A percentile compares a stretch with the other conserved stretches of the same genome.
These are phyloP conservation scores for Turritopsis dohrnii DNA, from an alignment of 30 jellyfish, hydroid and myxozoan genomes.

Conservation along the genomic window DNA sequence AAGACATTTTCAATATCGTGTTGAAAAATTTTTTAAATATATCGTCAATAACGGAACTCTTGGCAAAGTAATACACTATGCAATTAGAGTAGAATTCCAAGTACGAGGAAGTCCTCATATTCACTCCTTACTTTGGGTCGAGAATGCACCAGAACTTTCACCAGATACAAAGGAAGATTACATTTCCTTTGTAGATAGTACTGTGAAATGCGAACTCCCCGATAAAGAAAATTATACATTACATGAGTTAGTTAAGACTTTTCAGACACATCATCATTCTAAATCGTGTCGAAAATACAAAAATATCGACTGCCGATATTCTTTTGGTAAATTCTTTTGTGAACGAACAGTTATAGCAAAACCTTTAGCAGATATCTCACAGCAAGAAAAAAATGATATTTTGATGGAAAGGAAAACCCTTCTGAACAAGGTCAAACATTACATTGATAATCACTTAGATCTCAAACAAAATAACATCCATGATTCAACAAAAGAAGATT, in stretches of 20 bases:
- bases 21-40: constrained; percentile 27
- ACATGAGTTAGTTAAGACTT: constrained; percentile 17
- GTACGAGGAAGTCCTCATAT: constrained; percentile 33
- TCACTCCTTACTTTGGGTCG: constrained; percentile 35
- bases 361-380: too few relatives aligned
- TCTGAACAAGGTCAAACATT: too few relatives aligned
- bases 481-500: too few relatives aligned
- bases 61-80: constrained; percentile 33
- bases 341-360: too few relatives aligned
- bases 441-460: too few relatives aligned
- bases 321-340: too few relatives aligned
- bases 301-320: too few relatives aligned
- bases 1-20: constrained; percentile 44
- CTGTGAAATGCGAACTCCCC: constrained; percentile 4
- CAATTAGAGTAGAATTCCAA: constrained; percentile 35
- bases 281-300: constrained; percentile 25
- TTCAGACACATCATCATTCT: constrained; percentile 19
- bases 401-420: too few relatives aligned
- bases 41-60: constrained; percentile 22
- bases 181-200: constrained; percentile 5
- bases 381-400: too few relatives aligned
- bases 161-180: constrained; percentile 8
- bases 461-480: too few relatives aligned
- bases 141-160: constrained; percentile 21
- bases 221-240: neutral